These are phyloP conservation scores for Macrocentrus cingulum DNA, from an alignment of 1,140 invertebrate species.

Conservation along the genomic window DNA sequence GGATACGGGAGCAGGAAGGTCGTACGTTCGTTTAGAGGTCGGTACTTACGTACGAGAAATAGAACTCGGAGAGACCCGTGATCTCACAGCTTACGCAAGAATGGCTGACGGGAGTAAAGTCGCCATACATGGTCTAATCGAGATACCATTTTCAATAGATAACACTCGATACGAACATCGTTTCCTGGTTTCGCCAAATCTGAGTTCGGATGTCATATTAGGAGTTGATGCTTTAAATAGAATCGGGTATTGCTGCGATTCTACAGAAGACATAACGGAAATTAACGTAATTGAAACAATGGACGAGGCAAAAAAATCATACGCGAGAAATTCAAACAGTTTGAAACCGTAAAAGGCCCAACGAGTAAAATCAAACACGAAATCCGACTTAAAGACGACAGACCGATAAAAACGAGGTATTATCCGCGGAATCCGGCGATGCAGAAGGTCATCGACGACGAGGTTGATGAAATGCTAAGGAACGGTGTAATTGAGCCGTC, in stretches of 20 bases:
- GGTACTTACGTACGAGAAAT: too few species aligned
- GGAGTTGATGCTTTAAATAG: too few species aligned
- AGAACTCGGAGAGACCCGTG: background rate
- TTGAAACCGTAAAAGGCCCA: background rate
- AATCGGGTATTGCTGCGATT: background rate
- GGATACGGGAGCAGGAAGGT: slow-evolving; percentile 4
- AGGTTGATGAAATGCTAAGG: slow-evolving; percentile 32
- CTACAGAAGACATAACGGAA: background rate
- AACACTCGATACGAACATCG: too few species aligned
- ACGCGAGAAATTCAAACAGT: background rate
- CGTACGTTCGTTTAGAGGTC: background rate
- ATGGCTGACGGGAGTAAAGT: background rate
- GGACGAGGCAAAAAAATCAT: background rate
- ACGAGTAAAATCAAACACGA: slow-evolving; percentile 30
- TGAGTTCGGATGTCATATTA: too few species aligned
- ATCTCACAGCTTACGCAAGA: background rate
- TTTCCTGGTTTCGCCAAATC: too few species aligned
- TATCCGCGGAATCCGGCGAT: slow-evolving; percentile 35
- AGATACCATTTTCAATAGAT: too few species aligned
- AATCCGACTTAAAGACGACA: slow-evolving; percentile 35
- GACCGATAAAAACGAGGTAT: slow-evolving; percentile 40
- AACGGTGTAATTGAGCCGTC: slow-evolving; percentile 37
- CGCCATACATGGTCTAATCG: background rate
- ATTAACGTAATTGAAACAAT: background rate
- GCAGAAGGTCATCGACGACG: background rate